Base-by-base conservation (phyloP, 1,140 invertebrate genomes). In the Metaphire vulgaris region DNA sequence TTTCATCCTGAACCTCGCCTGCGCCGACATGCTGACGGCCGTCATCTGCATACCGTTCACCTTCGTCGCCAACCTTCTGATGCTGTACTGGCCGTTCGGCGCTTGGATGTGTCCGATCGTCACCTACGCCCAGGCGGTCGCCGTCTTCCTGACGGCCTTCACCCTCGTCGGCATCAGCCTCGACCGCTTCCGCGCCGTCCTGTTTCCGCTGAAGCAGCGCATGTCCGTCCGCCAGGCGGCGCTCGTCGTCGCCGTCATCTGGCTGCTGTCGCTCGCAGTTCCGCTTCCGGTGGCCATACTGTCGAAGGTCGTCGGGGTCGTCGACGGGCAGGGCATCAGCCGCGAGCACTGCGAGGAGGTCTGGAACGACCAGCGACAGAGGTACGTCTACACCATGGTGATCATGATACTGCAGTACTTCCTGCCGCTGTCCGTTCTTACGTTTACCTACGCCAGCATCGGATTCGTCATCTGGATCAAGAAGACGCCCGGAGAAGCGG, bases 381-480 rank as follows among this genome's bases (percentile, higher is more conserved):
- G 31, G 72, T 33, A 30, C 33, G 41, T 56, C 72, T 96, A 95
- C 86, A 91, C 91, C 0, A 89, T 91, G 75, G 88, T 90, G 0
- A 85, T 97, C 33, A 89, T 96, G 87, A 86, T 91, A 21, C 88
- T 96, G 16, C 94, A 97, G 86, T 96, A 95, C 83, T 89, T 93
- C 66, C 87, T 95, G 68, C 95, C 95, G 0, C 86, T 95, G 67
- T 82, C 89, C 1, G 92, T 95, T n/a, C 89, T 97, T 0, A 87
- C 95, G 26, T 93, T 92, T 83, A 95, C 93, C 0, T 97, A 97
- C 82, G 90, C 91, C 0, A 89, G 92, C 68, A 96, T 97, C 67
- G 93, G 91, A 0, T 87, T 92, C 15, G 91, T 92, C 12, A 92
- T 97, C 16, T 97, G 94, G 94, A 92, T 93, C 12, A 92, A 93